phyloP scores from a whole-genome alignment of 2,888 invertebrate genomes.

The Hydriomena furcata region DNA sequence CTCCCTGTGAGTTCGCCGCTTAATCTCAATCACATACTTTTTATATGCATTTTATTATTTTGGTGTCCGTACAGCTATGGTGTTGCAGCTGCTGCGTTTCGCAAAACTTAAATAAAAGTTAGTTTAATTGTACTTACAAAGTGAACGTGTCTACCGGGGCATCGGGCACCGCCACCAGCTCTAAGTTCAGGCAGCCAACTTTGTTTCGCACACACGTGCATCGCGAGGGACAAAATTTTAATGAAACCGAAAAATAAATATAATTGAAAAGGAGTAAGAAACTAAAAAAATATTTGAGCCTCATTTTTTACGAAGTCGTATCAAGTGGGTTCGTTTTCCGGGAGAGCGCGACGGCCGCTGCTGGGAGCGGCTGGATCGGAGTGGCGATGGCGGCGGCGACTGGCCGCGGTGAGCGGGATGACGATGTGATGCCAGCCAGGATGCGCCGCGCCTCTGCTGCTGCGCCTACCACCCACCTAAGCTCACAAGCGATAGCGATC shows the following conservation, averaged over 20 bases:
- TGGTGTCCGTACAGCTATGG: too few species aligned
- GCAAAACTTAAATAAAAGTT: constrained; percentile 30
- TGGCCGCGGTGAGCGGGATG: not conserved
- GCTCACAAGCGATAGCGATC: too few species aligned
- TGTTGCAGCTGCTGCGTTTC: constrained; percentile 1
- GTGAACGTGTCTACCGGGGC: constrained; percentile 60
- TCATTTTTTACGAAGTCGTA: constrained; percentile 40
- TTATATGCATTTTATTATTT: constrained; percentile 19
- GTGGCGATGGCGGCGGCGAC: constrained; percentile 18
- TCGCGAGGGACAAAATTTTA: constrained; percentile 56
- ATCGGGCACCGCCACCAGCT: constrained; percentile 57
- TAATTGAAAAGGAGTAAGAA: constrained; percentile 52
- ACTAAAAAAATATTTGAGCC: constrained; percentile 41
- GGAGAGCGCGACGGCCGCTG: constrained; percentile 6
- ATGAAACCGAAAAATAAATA: constrained; percentile 38
- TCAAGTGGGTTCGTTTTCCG: not conserved
- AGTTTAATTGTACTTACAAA: constrained; percentile 58
- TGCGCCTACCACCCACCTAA: not conserved
- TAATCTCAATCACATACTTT: constrained; percentile 20
- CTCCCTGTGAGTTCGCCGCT: not conserved
- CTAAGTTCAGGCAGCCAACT: constrained; percentile 62
- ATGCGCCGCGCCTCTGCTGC: constrained; percentile 9
- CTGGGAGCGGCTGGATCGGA: constrained; percentile 22
- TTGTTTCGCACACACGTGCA: constrained; percentile 61
- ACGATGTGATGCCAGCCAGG: not conserved